Conservation (phyloP, 2,888 invertebrate genomes). For the Synergus laeviventris region DNA sequence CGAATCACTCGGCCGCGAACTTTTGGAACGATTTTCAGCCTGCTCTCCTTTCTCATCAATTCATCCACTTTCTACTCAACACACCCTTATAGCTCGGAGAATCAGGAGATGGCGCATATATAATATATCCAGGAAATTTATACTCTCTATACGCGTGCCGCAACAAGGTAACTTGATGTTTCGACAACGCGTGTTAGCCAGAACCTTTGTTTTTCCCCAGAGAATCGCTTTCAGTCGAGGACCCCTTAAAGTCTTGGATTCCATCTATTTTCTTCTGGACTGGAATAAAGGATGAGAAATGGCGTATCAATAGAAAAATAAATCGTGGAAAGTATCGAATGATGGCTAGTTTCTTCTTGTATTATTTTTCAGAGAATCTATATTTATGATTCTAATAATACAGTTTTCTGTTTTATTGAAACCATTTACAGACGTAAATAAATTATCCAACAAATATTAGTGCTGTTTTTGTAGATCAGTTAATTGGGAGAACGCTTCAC, state of each 20-base stretch:
- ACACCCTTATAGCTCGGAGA: background rate
- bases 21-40: slow-evolving; percentile 26
- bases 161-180: slow-evolving; percentile 41
- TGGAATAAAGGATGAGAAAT: slow-evolving; percentile 8
- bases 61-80: background rate
- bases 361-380: too few relatives aligned
- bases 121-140: slow-evolving; percentile 31
- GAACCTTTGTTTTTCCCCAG: slow-evolving; percentile 36
- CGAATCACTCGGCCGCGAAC: slow-evolving; percentile 52
- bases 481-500: background rate
- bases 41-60: slow-evolving; percentile 18
- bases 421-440: too few relatives aligned
- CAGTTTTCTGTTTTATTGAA: too few relatives aligned
- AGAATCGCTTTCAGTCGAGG: slow-evolving; percentile 27
- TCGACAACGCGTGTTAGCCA: slow-evolving; percentile 35
- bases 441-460: too few relatives aligned
- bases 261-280: slow-evolving; percentile 26
- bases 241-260: slow-evolving; percentile 27
- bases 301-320: slow-evolving; percentile 25
- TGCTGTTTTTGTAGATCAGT: background rate
- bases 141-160: slow-evolving; percentile 38
- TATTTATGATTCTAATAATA: too few relatives aligned
- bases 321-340: slow-evolving; percentile 15
- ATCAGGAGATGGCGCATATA: slow-evolving; percentile 19
- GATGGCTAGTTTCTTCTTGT: background rate